These are phyloP conservation scores for Anguilla megastoma DNA, from an alignment of 2,797 vertebrate species.

Conservation along the genomic window DNA sequence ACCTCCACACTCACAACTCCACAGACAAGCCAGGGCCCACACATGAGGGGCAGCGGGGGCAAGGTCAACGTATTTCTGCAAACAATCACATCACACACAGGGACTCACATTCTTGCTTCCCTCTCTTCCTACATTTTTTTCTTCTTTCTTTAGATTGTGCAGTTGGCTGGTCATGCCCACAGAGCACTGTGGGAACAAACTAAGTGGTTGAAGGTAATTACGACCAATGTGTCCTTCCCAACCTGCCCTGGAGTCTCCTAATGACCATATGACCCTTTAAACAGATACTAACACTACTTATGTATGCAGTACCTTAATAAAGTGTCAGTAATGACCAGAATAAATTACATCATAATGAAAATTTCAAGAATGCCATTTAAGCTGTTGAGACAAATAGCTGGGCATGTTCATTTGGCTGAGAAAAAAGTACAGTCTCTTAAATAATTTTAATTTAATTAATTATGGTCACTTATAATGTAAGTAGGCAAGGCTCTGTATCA, in stretches of 20 bases:
- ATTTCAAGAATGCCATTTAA: too few relatives aligned
- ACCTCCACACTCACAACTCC: background rate
- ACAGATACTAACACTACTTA: background rate
- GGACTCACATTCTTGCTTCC: constrained; percentile 71
- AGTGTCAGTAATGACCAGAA: too few relatives aligned
- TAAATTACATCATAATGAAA: too few relatives aligned
- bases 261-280: background rate
- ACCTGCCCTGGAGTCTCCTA: background rate
- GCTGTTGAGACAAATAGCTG: too few relatives aligned
- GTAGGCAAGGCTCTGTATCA: background rate
- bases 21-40: background rate
- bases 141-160: background rate
- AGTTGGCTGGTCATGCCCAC: background rate
- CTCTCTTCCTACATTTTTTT: background rate
- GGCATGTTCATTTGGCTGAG: background rate
- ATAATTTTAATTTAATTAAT: background rate
- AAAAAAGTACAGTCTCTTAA: background rate
- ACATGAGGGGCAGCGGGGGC: constrained; percentile 40
- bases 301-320: background rate
- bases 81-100: constrained; percentile 78
- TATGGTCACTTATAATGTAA: background rate
- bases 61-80: constrained; percentile 76
- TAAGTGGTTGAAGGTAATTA: constrained; percentile 6
- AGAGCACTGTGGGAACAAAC: constrained; percentile 15
- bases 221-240: background rate